Percentiles rank a stretch among this genome's conserved stretches.
Evolutionary conservation across 2,113 vertebrate species (phyloP).

Genomic region (Electrona antarctica): DNA sequence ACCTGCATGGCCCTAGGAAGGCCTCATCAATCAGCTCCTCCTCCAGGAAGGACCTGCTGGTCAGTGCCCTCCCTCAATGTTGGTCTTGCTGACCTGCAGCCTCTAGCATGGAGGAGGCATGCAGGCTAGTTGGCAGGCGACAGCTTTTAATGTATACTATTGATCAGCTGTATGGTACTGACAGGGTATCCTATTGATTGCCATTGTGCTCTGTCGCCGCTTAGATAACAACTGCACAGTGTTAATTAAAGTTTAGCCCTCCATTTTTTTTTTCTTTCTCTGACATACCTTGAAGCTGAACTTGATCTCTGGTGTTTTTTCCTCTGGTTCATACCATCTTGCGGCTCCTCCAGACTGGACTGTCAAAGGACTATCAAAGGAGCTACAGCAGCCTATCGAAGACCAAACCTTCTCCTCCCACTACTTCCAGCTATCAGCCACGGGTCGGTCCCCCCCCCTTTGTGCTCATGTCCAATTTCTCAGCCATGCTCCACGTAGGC

Average conservation of each 20-base stretch:
- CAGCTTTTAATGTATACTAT: slow-evolving; percentile 39
- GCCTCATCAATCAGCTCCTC: slow-evolving; percentile 75
- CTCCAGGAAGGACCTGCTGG: slow-evolving; percentile 86
- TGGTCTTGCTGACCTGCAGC: slow-evolving; percentile 12
- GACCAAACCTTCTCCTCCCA: slow-evolving; percentile 78
- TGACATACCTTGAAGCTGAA: neutral
- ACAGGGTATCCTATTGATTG: neutral
- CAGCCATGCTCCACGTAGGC: slow-evolving; percentile 8
- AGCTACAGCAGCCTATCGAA: slow-evolving; percentile 90
- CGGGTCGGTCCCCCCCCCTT: slow-evolving; percentile 66
- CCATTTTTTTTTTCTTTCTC: neutral
- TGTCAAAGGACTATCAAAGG: slow-evolving; percentile 93
- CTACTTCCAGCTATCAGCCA: slow-evolving; percentile 70
- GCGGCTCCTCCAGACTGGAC: slow-evolving; percentile 84
- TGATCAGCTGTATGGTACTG: slow-evolving; percentile 1
- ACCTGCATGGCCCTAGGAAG: slow-evolving; percentile 81
- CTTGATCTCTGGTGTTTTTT: slow-evolving; percentile 2
- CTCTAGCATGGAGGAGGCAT: slow-evolving; percentile 35
- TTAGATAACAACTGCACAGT: neutral
- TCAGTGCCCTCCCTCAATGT: slow-evolving; percentile 75
- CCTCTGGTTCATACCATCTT: slow-evolving; percentile 36
- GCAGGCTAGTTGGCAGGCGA: slow-evolving; percentile 13
- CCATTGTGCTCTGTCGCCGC: neutral
- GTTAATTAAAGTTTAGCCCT: slow-evolving; percentile 20
- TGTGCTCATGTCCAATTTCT: neutral